Conservation (phyloP, 2,113 vertebrate genomes). For the Suncus etruscus region DNA sequence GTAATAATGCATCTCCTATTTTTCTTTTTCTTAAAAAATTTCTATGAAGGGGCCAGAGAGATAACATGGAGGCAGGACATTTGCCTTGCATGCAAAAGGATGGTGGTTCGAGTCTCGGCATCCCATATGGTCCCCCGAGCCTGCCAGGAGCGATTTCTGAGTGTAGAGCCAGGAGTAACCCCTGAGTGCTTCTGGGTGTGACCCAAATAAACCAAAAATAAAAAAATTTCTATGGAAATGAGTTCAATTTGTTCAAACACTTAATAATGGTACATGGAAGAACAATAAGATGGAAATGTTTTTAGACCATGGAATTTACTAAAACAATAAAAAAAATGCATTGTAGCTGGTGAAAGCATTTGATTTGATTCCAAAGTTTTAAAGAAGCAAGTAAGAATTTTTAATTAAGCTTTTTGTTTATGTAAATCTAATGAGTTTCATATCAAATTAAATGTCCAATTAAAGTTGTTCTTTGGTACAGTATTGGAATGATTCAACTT, state of each 20-base stretch:
- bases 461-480: neutral
- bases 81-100: no score
- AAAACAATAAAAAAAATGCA: conserved; percentile 43
- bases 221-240: neutral
- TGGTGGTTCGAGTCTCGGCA: no score
- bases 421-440: conserved; percentile 28
- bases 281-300: neutral
- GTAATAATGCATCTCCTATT: neutral
- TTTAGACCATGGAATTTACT: conserved; percentile 2
- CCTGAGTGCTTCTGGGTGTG: no score
- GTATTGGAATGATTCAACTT: neutral
- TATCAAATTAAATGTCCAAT: neutral
- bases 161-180: no score
- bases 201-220: no score
- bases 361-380: neutral
- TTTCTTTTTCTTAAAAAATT: neutral
- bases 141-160: no score
- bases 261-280: conserved; percentile 1
- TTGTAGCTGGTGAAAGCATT: neutral
- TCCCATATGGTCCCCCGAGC: no score
- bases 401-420: neutral
- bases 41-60: no score
- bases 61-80: no score
- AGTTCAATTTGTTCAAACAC: conserved; percentile 5
- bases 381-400: conserved; percentile 33